These are phyloP conservation scores for Saccostrea glomerata DNA, from an alignment of 1,140 invertebrate species.

Conservation along the genomic window DNA sequence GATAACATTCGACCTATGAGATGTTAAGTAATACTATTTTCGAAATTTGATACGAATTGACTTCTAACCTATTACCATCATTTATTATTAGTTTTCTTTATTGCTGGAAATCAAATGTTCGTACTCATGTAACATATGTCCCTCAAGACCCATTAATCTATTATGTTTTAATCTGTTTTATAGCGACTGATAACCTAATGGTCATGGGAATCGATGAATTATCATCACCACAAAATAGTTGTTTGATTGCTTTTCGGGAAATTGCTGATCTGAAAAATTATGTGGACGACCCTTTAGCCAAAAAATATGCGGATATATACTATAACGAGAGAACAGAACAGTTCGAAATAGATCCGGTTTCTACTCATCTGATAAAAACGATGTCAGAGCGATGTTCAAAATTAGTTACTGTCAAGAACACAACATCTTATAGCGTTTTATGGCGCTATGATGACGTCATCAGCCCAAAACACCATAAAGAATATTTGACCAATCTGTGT, in stretches of 20 bases:
- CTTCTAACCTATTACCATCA: neutral
- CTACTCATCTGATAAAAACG: slow-evolving; percentile 59
- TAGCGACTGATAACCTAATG: slow-evolving; percentile 71
- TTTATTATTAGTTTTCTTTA: neutral
- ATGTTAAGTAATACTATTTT: slow-evolving; percentile 7
- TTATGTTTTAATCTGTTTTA: slow-evolving; percentile 42
- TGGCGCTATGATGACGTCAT: slow-evolving; percentile 77
- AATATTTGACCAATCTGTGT: slow-evolving; percentile 69
- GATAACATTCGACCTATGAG: neutral
- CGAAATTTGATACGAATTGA: neutral
- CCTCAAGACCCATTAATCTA: neutral
- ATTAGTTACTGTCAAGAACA: slow-evolving; percentile 62
- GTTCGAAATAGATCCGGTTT: slow-evolving; percentile 63
- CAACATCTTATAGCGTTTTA: slow-evolving; percentile 68
- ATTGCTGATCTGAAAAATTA: slow-evolving; percentile 77
- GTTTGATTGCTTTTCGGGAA: slow-evolving; percentile 68
- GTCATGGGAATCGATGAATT: slow-evolving; percentile 64
- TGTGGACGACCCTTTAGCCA: slow-evolving; percentile 63
- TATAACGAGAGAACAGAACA: slow-evolving; percentile 67
- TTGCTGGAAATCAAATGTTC: neutral
- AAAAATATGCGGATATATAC: slow-evolving; percentile 68
- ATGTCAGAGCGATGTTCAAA: slow-evolving; percentile 61
- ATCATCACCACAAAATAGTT: slow-evolving; percentile 59
- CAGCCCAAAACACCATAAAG: slow-evolving; percentile 69
- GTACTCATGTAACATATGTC: neutral